phyloP scores from a whole-genome alignment of 2,113 vertebrate genomes.

The Mirounga angustirostris region DNA sequence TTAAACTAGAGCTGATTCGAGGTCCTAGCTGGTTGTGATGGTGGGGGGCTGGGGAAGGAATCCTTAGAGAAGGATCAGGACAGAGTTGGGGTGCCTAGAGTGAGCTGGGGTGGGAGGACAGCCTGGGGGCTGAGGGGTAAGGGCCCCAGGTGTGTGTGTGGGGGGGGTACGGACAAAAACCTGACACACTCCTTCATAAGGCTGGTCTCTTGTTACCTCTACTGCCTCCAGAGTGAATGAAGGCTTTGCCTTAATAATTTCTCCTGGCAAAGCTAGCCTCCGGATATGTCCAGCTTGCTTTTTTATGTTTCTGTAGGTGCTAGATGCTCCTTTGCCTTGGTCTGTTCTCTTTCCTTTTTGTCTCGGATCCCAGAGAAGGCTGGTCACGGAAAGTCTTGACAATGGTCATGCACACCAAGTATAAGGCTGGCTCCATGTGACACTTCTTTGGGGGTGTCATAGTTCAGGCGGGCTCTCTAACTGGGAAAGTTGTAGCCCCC shows the following conservation, averaged over 20 bases:
- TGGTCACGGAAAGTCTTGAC: background rate
- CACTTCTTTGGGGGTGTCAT: background rate
- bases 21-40: background rate
- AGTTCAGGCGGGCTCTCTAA: background rate
- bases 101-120: background rate
- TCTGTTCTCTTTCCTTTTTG: background rate
- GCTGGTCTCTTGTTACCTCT: background rate
- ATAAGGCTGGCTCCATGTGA: accelerated
- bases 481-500: background rate
- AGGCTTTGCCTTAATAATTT: background rate
- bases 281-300: accelerated
- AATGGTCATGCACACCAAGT: background rate
- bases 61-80: background rate
- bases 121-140: background rate
- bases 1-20: background rate
- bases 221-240: background rate
- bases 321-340: background rate
- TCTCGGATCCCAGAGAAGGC: background rate
- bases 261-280: too few species aligned
- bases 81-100: background rate
- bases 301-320: background rate
- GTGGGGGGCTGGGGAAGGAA: background rate
- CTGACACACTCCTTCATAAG: accelerated
- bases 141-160: background rate
- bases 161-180: background rate